Evolutionary conservation across 2,113 vertebrate species (phyloP).

Genomic region (Misgurnus anguillicaudatus): DNA sequence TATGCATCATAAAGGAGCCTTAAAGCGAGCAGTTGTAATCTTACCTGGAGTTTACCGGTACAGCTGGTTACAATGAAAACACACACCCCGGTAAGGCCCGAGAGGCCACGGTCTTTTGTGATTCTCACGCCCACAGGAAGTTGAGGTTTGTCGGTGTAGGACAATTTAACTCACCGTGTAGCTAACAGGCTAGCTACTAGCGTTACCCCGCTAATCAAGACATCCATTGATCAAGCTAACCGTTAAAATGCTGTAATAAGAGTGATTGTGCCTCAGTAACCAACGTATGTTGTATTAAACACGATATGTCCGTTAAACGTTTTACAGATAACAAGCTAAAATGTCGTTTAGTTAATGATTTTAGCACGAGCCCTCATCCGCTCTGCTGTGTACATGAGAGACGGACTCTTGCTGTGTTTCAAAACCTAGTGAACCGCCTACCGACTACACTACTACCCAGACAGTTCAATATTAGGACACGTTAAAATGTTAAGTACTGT

Average conservation of each 20-base stretch:
- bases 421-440: conserved; percentile 16
- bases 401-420: conserved; percentile 4
- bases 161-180: background rate
- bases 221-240: background rate
- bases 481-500: too few species aligned
- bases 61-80: background rate
- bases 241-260: background rate
- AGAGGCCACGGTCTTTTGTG: background rate
- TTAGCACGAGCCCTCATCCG: conserved; percentile 13
- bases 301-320: background rate
- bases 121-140: conserved; percentile 7
- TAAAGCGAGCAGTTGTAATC: background rate
- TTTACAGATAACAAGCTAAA: background rate
- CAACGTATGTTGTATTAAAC: background rate
- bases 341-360: background rate
- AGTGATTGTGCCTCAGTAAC: background rate
- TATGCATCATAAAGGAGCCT: background rate
- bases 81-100: background rate
- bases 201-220: background rate
- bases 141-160: background rate
- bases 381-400: background rate
- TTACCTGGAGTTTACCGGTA: conserved; percentile 21
- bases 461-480: too few species aligned
- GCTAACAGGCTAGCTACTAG: conserved; percentile 11
- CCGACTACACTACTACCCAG: background rate